phyloP scores from a whole-genome alignment of 2,797 vertebrate genomes.

The Myoxocephalus aenaeus region DNA sequence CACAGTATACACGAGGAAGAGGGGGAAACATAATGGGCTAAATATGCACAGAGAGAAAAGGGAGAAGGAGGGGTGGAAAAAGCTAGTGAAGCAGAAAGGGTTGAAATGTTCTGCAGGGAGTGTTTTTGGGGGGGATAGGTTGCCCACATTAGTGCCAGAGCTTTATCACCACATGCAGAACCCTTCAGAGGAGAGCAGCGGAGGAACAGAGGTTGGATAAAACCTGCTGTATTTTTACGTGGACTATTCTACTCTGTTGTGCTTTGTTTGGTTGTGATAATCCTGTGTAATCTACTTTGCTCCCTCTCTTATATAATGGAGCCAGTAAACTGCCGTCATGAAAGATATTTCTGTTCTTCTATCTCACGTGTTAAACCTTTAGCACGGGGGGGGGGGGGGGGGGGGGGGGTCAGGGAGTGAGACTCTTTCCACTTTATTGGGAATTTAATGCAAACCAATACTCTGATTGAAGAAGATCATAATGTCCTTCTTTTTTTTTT shows the following conservation, averaged over 20 bases:
- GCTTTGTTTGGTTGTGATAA: background rate
- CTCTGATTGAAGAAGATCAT: background rate
- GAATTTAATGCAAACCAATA: background rate
- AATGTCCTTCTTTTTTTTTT: too few species aligned
- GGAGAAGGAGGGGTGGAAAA: background rate
- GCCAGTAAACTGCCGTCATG: background rate
- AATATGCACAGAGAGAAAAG: conserved; percentile 1
- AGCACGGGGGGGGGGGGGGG: too few species aligned
- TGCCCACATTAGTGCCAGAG: background rate
- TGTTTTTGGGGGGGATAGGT: background rate
- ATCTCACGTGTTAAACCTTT: background rate
- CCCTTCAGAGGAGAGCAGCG: background rate
- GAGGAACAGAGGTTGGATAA: background rate
- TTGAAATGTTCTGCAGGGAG: background rate
- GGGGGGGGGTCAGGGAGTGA: background rate
- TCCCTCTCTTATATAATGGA: background rate
- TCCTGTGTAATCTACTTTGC: conserved; percentile 6
- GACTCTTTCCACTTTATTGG: background rate
- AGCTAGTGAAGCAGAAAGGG: background rate
- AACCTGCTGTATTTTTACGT: background rate
- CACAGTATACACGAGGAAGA: background rate
- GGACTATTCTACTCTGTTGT: conserved; percentile 2
- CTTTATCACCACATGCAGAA: background rate
- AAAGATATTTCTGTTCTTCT: background rate
- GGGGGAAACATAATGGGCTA: background rate